phyloP scores from a whole-genome alignment of 2,113 vertebrate genomes.

The Mus pahari region DNA sequence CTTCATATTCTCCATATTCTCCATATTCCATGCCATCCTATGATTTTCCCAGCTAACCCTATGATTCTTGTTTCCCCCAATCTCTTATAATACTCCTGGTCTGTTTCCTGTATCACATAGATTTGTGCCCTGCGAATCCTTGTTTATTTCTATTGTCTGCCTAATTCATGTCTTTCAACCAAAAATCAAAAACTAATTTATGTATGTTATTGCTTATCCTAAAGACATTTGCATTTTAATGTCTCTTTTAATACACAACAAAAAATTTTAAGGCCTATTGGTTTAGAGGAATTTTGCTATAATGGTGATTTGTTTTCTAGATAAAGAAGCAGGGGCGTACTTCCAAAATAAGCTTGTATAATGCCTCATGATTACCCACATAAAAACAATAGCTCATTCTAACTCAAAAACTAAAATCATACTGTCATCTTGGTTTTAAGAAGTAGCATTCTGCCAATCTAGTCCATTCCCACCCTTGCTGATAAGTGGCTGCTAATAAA shows the following conservation, averaged over 20 bases:
- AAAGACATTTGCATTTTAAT: constrained; percentile 40
- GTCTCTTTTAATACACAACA: not conserved
- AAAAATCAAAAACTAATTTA: not conserved
- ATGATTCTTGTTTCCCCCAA: not conserved
- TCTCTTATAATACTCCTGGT: not conserved
- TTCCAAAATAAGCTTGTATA: not conserved
- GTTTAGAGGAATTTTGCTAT: not conserved
- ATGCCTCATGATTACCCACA: not conserved
- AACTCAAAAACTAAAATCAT: not conserved
- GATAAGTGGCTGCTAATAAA: not conserved
- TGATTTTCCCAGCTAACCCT: not conserved
- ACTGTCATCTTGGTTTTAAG: not conserved
- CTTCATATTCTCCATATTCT: too few relatives aligned
- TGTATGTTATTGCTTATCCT: not conserved
- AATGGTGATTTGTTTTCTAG: not conserved
- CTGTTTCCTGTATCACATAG: not conserved
- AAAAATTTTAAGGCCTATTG: not conserved
- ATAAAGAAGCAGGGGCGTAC: not conserved
- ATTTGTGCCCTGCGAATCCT: not conserved
- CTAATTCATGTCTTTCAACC: not conserved
- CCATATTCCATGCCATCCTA: not conserved
- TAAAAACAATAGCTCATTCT: not conserved
- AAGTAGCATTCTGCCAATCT: not conserved
- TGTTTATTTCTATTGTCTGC: not conserved
- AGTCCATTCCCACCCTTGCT: not conserved